These are phyloP conservation scores for Drosophila carrolli DNA, from an alignment of 1,140 invertebrate species.

Conservation along the genomic window DNA sequence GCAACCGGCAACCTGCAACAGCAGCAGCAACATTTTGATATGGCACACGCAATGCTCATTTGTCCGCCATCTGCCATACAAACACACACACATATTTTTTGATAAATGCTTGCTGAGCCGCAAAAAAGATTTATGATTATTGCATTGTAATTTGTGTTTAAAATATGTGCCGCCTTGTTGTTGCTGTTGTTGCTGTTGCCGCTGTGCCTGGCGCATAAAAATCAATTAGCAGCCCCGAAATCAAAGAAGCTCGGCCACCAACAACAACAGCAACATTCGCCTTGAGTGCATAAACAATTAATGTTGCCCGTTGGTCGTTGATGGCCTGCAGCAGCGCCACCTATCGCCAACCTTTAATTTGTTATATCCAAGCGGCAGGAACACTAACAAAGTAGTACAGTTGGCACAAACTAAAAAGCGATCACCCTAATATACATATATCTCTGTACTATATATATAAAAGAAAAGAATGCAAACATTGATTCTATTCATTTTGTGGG, in stretches of 20 bases:
- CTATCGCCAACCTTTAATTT: constrained; percentile 71
- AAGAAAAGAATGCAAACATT: no score
- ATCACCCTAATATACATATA: neutral
- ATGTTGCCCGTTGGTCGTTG: constrained; percentile 56
- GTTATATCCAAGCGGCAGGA: constrained; percentile 40
- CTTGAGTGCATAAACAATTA: constrained; percentile 66
- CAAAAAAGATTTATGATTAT: constrained; percentile 83
- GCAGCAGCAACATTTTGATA: constrained; percentile 60
- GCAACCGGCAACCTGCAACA: constrained; percentile 11
- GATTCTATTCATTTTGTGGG: no score
- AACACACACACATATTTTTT: constrained; percentile 42
- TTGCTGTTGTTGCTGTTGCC: constrained; percentile 24
- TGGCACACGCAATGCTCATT: constrained; percentile 79
- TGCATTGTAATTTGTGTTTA: constrained; percentile 83
- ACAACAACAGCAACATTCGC: constrained; percentile 8
- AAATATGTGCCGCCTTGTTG: constrained; percentile 75
- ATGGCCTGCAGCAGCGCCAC: constrained; percentile 72
- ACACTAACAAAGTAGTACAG: constrained; percentile 38
- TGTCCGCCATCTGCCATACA: constrained; percentile 58
- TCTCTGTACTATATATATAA: no score
- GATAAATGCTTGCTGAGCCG: constrained; percentile 78
- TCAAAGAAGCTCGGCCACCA: constrained; percentile 27
- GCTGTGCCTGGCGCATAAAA: constrained; percentile 58
- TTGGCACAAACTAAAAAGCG: neutral
- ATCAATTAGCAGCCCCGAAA: constrained; percentile 69